Conservation (phyloP, 2,888 invertebrate species). For the Troides helena region DNA sequence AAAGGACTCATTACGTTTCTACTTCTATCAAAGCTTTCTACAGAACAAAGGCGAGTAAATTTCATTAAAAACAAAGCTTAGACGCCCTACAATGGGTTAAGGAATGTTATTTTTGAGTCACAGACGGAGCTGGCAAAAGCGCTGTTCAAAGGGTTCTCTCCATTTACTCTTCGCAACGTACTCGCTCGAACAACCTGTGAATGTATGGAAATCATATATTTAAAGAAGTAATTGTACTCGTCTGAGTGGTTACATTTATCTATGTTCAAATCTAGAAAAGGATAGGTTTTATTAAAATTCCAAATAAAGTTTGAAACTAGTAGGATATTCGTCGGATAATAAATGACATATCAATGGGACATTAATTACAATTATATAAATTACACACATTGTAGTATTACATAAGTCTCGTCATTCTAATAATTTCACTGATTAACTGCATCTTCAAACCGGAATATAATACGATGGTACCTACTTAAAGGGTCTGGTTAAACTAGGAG, state of each 20-base stretch:
- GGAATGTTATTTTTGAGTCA: conserved; percentile 21
- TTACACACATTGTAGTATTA: no score
- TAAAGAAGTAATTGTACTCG: conserved; percentile 18
- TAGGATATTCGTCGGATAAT: no score
- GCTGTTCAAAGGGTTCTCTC: conserved; percentile 25
- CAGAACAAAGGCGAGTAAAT: conserved; percentile 24
- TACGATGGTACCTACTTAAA: no score
- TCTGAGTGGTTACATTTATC: conserved; percentile 19
- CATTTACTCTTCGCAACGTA: conserved; percentile 14
- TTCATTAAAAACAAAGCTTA: conserved; percentile 24
- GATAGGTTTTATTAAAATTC: no score
- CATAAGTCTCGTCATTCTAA: no score
- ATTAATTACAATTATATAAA: no score
- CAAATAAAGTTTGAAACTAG: no score
- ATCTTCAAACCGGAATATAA: no score
- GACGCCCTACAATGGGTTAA: conserved; percentile 8
- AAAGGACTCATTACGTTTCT: conserved; percentile 16
- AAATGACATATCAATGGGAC: no score
- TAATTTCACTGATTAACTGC: no score
- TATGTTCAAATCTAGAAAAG: neutral
- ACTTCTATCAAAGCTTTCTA: conserved; percentile 18
- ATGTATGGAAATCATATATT: conserved; percentile 21
- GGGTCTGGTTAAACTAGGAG: no score
- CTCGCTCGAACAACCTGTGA: conserved; percentile 18
- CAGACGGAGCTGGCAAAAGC: conserved; percentile 1